Base-by-base conservation (phyloP, 2,888 invertebrate species). In the Artemia sinica region DNA sequence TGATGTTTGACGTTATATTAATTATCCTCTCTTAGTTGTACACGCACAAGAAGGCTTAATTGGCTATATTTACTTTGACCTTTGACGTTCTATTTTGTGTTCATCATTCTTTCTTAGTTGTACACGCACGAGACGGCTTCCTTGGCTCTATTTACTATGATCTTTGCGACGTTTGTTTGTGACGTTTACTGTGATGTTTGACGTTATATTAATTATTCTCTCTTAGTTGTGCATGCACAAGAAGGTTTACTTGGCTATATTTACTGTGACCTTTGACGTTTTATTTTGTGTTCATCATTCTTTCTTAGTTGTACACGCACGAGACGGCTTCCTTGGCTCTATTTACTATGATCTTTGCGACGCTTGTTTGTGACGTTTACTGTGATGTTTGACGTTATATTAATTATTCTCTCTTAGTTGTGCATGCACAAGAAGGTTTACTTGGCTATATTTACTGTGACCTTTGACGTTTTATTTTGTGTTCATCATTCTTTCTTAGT, bases 61-160 rank as follows among this genome's bases (percentile, higher is more conserved):
- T 50, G 98, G 98, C 0, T 85, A 91, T 76, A 93, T 98, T 74
- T 98, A 97, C 79, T 95, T 97, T 78, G 98, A 99, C 80, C 87
- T 98, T 75, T 97, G 9, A 41, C 6, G 41, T 41, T 41, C 1
- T 8, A 10, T 10, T 2, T 2, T 10, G 10, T 63, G 10, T 28
- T 10, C 28, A 10, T 10, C 11, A 18, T 63, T 63, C 9, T 63
- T 11, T 63, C 28, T 8, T 18, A 63, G 28, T 63, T 63, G 28
- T 11, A 10, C 28, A 11, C 51, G 28, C 66, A 5, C 5, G 8
- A 66, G 41, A 41, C 3, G 41, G 41, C 41, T 41, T 41, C 5
- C 41, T 41, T 41, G 41, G 41, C 6, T 41, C 28, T 12, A 12
- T 14, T 12, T 66, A 6, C 41, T 41, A 41, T 41, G 6, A 41